Base-by-base conservation (phyloP, 2,113 vertebrate genomes). In the Corapipo altera region DNA sequence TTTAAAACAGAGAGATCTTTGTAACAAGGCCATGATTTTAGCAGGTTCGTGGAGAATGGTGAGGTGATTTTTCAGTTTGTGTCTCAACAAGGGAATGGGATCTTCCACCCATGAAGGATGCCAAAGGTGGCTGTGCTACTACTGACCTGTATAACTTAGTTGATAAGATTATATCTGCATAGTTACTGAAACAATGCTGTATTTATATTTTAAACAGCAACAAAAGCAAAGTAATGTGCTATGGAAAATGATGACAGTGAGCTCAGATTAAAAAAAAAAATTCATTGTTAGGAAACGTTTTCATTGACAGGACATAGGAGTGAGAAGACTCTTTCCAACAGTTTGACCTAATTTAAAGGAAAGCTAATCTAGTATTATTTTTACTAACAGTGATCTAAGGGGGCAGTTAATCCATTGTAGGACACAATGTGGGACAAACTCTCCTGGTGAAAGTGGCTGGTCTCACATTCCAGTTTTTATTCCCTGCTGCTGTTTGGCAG, bases 91-190 rank as follows among this genome's bases (percentile, higher is more conserved):
- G 11, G 43, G 35, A 51, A 59, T 26, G 49, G 20, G 59, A 39
- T 41, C 33, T 73, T 70, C 24, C 24, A 20, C 15, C 18, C 2
- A 0, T 2, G 1, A 41, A 32, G 59, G 22, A 6, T 41, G 19
- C 11, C 48, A 33, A 48, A 54, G 18, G 58, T 89, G 43, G 12
- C 58, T 59, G 43, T 37, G 28, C 4, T 55, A 11, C 41, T 46
- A 15, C 23, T 52, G 35, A 49, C 23, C 71, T 44, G 9, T 33
- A 18, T 6, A 46, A 32, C 59, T 8, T 15, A 27, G 14, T 19
- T 75, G 20, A n/a, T 61, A 18, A 39, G 21, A 49, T 70, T 41
- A 22, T n/a, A 28, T 32, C 26, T 46, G 18, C 6, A 5, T 46
- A 75, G 71, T 51, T 69, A 41, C 26, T n/a, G 62, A 85, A 88